phyloP scores from a whole-genome alignment of 2,113 vertebrate genomes.

The Oceanites oceanicus region DNA sequence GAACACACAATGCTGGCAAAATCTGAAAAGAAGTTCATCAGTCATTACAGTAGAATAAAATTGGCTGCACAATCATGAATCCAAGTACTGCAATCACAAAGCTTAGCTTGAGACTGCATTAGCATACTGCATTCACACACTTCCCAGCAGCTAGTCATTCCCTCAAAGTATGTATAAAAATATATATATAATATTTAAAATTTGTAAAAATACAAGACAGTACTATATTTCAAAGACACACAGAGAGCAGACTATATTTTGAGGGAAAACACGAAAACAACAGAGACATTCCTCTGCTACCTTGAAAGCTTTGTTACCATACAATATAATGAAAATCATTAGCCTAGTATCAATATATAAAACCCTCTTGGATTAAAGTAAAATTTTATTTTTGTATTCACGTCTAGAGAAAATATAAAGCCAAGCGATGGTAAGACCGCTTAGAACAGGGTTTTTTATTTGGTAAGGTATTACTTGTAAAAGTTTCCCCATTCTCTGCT shows the following conservation, averaged over 20 bases:
- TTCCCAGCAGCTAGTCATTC: background rate
- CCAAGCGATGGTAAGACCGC: background rate
- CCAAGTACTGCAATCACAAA: background rate
- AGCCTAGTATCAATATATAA: background rate
- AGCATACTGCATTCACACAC: background rate
- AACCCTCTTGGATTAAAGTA: background rate
- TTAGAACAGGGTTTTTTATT: background rate
- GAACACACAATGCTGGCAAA: slow-evolving; percentile 95
- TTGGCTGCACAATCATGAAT: background rate
- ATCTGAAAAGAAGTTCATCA: slow-evolving; percentile 83
- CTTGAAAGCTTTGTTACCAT: background rate
- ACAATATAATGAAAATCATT: background rate
- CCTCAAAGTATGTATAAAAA: background rate
- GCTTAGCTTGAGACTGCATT: background rate
- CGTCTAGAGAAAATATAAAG: background rate
- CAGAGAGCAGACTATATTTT: background rate
- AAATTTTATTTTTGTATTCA: background rate
- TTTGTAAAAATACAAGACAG: background rate
- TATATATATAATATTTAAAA: background rate
- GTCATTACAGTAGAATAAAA: slow-evolving; percentile 39
- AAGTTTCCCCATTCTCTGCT: background rate
- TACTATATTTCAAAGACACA: background rate
- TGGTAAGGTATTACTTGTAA: background rate
- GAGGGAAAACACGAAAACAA: background rate
- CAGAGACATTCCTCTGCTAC: background rate